These are phyloP conservation scores for Tachypleus tridentatus DNA, from an alignment of 1,140 invertebrate genomes.

Conservation along the genomic window DNA sequence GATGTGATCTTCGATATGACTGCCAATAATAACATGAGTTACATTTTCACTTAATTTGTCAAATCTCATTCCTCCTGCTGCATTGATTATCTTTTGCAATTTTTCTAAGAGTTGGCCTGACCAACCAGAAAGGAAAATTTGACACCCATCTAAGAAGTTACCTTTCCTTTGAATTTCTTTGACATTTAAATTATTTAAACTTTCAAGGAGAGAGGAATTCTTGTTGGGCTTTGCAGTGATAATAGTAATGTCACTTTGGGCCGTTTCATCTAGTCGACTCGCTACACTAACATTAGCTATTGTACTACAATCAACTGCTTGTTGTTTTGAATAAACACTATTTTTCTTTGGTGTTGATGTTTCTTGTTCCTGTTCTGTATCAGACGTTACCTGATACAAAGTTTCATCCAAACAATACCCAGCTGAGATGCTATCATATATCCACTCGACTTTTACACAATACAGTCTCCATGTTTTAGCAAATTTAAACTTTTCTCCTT, in stretches of 20 bases:
- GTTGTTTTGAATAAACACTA: conserved; percentile 42
- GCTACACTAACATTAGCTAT: conserved; percentile 8
- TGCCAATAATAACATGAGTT: conserved; percentile 64
- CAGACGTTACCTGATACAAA: conserved; percentile 38
- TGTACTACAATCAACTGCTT: conserved; percentile 25
- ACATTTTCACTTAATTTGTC: conserved; percentile 58
- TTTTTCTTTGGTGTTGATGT: conserved; percentile 39
- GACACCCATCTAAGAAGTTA: conserved; percentile 68
- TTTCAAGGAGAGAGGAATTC: conserved; percentile 8
- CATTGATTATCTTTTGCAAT: conserved; percentile 59
- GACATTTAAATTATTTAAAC: conserved; percentile 17
- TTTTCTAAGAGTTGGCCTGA: conserved; percentile 51
- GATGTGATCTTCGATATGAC: conserved; percentile 32
- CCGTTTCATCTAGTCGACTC: conserved; percentile 28
- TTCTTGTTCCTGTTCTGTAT: conserved; percentile 3
- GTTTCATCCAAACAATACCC: conserved; percentile 57
- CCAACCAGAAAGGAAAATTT: conserved; percentile 55
- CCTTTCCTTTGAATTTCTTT: conserved; percentile 49
- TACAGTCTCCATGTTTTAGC: conserved; percentile 59
- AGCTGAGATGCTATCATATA: conserved; percentile 56
- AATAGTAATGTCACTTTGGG: conserved; percentile 10
- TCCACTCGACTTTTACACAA: conserved; percentile 58
- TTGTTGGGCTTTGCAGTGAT: conserved; percentile 17
- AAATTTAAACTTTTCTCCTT: conserved; percentile 67
- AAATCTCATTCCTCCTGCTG: conserved; percentile 64